phyloP scores from a whole-genome alignment of 2,113 vertebrate genomes.

The Scartelaos histophorus region DNA sequence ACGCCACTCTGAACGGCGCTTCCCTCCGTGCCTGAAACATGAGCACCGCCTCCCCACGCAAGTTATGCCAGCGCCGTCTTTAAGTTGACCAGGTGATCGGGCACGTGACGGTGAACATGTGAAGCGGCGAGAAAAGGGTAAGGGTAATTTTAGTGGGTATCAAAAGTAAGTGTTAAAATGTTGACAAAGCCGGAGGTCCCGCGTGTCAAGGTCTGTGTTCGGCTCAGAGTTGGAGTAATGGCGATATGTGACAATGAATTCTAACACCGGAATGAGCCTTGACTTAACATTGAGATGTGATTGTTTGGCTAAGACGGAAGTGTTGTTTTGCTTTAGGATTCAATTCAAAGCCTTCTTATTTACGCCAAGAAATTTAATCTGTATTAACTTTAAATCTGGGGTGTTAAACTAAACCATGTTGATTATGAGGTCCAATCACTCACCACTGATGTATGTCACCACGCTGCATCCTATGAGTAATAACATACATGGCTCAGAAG shows the following conservation, averaged over 20 bases:
- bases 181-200: constrained; percentile 2
- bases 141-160: background rate
- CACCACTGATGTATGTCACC: background rate
- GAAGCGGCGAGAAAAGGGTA: constrained; percentile 1
- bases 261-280: background rate
- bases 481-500: background rate
- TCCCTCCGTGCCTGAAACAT: constrained; percentile 44
- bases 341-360: background rate
- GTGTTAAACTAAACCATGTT: background rate
- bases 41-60: constrained; percentile 39
- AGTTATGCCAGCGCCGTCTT: constrained; percentile 27
- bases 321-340: constrained; percentile 4
- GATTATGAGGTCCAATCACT: background rate
- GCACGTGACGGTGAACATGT: constrained; percentile 1
- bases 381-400: too few species aligned
- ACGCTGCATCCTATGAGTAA: background rate
- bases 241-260: background rate
- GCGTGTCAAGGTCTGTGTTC: background rate
- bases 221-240: background rate
- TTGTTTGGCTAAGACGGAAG: background rate
- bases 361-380: background rate
- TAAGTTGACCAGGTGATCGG: constrained; percentile 20
- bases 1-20: constrained; percentile 11
- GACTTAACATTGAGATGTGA: background rate
- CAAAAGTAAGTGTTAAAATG: background rate